These are phyloP conservation scores for Crocuta crocuta DNA, from an alignment of 2,113 vertebrate genomes.

Conservation along the genomic window DNA sequence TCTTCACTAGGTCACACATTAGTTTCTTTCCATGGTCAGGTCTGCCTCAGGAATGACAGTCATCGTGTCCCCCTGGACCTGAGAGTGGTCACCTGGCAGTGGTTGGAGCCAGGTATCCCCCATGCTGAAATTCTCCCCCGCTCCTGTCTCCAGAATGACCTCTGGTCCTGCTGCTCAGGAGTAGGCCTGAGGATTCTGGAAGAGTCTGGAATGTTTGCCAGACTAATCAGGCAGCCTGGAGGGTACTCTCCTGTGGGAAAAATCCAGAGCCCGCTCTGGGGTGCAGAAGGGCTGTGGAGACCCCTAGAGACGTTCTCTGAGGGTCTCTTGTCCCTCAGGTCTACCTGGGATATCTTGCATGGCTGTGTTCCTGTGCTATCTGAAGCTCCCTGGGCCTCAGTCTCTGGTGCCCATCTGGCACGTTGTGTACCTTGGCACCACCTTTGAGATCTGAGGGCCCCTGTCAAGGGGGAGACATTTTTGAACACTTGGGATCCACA, in stretches of 20 bases:
- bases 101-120: background rate
- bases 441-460: background rate
- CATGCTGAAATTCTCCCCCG: background rate
- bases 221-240: conserved; percentile 5
- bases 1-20: background rate
- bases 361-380: background rate
- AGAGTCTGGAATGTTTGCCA: background rate
- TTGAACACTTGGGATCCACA: background rate
- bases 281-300: background rate
- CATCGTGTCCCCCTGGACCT: background rate
- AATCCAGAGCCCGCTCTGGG: background rate
- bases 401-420: background rate
- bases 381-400: background rate
- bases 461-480: background rate
- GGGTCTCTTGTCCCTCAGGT: background rate
- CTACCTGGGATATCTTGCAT: background rate
- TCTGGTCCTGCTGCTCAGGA: background rate
- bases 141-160: background rate
- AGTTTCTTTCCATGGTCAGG: background rate
- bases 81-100: background rate
- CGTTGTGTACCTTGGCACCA: background rate
- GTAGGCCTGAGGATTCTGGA: background rate
- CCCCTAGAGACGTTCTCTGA: background rate
- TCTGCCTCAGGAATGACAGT: background rate
- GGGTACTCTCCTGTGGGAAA: background rate